Evolutionary conservation across 2,797 vertebrate genomes (phyloP).

Genomic region (Eulemur coronatus): DNA sequence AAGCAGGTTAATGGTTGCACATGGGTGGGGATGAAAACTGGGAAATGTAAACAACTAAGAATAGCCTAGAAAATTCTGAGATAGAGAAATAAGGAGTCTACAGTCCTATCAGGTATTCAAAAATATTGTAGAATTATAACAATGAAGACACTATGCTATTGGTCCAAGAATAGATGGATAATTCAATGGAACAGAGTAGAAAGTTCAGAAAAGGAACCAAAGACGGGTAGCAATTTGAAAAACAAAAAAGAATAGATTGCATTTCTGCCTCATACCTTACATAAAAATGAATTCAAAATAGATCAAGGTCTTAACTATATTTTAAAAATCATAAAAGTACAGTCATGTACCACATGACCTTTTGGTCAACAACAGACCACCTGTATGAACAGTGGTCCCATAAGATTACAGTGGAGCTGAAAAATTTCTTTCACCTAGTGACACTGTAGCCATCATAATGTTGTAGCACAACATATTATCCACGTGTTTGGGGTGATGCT

Average conservation of each 20-base stretch:
- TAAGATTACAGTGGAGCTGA: not conserved
- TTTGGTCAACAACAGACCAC: not conserved
- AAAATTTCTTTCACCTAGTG: not conserved
- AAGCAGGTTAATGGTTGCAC: not conserved
- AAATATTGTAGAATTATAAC: not conserved
- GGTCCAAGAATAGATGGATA: not conserved
- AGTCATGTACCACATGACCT: not conserved
- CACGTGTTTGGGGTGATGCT: not conserved
- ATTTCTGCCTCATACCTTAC: not conserved
- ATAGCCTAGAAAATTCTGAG: not conserved
- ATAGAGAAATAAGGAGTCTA: not conserved
- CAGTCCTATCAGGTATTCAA: not conserved
- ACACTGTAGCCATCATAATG: not conserved
- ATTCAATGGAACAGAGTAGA: slow-evolving; percentile 15
- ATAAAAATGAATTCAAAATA: not conserved
- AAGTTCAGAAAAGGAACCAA: slow-evolving; percentile 6
- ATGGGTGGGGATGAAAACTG: not conserved
- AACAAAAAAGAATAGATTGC: not conserved
- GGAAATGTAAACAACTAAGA: not conserved
- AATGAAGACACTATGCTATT: not conserved
- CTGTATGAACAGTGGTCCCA: not conserved
- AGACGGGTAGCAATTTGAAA: not conserved
- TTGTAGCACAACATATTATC: not conserved
- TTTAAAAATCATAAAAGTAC: not conserved
- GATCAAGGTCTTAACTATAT: not conserved